A percentile compares a stretch with the other conserved stretches of the same genome.
These are phyloP conservation scores for Euplexia lucipara DNA, from an alignment of 2,888 invertebrate species.

Conservation along the genomic window DNA sequence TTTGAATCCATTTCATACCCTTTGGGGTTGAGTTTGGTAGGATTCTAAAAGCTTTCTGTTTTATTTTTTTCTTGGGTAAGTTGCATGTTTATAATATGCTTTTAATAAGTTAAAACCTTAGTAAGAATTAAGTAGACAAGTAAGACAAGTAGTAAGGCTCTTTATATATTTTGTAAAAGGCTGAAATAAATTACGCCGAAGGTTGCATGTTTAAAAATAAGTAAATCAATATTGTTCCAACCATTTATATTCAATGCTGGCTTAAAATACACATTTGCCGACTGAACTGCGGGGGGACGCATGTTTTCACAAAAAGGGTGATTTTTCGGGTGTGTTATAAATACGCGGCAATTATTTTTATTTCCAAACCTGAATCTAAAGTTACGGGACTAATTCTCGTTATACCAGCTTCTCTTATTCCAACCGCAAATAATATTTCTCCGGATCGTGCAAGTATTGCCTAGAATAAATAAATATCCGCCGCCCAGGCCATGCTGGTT, in stretches of 20 bases:
- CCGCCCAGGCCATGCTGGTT: constrained; percentile 71
- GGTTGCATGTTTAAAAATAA: constrained; percentile 37
- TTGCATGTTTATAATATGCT: constrained; percentile 21
- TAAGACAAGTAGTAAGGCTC: no score
- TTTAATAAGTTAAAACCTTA: constrained; percentile 1
- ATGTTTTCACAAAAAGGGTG: constrained; percentile 41
- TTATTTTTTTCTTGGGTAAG: constrained; percentile 23
- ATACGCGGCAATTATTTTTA: constrained; percentile 46
- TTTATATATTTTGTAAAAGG: constrained; percentile 11
- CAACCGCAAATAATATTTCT: constrained; percentile 74
- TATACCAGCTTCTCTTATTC: constrained; percentile 21
- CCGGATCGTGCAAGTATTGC: constrained; percentile 62
- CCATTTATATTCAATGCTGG: constrained; percentile 44
- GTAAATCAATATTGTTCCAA: constrained; percentile 29
- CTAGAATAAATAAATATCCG: constrained; percentile 79
- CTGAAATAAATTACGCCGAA: constrained; percentile 21
- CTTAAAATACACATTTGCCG: constrained; percentile 20
- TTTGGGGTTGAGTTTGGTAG: constrained; percentile 18
- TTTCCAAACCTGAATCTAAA: constrained; percentile 22
- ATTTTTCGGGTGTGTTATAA: constrained; percentile 37
- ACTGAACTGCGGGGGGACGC: constrained; percentile 14
- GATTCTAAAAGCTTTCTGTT: constrained; percentile 32
- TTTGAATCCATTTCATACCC: constrained; percentile 43
- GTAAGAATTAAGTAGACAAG: not conserved
- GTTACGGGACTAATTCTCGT: constrained; percentile 21